Percentiles rank a stretch among this genome's conserved stretches.
Conservation (phyloP, 2,888 invertebrate species). For the Tubulanus polymorphus region DNA sequence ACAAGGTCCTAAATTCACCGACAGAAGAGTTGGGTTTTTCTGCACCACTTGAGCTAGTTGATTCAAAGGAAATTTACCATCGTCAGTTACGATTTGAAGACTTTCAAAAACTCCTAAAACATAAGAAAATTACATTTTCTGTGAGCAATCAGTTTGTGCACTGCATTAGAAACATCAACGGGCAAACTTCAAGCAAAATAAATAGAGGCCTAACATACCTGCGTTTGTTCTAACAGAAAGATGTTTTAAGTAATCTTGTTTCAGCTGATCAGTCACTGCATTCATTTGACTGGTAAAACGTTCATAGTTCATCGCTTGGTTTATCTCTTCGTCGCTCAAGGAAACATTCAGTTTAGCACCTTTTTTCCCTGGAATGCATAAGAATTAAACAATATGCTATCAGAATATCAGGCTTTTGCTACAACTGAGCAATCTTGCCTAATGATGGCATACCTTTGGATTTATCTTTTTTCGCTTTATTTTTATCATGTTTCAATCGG, state of each 20-base stretch:
- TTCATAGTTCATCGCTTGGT: conserved; percentile 68
- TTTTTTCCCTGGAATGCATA: conserved; percentile 30
- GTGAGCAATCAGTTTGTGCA: not conserved
- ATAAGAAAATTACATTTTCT: conserved; percentile 5
- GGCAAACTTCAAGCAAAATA: no score
- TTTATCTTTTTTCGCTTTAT: conserved; percentile 22
- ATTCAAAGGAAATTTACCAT: conserved; percentile 67
- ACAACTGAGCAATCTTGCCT: no score
- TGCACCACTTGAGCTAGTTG: conserved; percentile 83
- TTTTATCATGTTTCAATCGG: no score
- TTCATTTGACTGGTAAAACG: conserved; percentile 67
- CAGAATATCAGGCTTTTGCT: no score
- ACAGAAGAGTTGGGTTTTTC: conserved; percentile 80
- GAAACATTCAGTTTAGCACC: conserved; percentile 58
- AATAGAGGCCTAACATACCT: conserved; percentile 58
- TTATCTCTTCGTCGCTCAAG: conserved; percentile 69
- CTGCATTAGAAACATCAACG: no score
- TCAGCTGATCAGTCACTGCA: conserved; percentile 66
- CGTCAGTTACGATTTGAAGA: conserved; percentile 70
- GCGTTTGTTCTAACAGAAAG: conserved; percentile 74
- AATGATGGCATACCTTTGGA: no score
- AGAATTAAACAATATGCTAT: no score
- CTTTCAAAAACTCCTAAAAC: conserved; percentile 70
- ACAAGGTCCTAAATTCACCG: conserved; percentile 77
- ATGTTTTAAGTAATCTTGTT: conserved; percentile 74